A percentile compares a stretch with the other conserved stretches of the same genome.
Evolutionary conservation across 2,797 vertebrate genomes (phyloP).

Genomic region (Syngnathus rostellatus): DNA sequence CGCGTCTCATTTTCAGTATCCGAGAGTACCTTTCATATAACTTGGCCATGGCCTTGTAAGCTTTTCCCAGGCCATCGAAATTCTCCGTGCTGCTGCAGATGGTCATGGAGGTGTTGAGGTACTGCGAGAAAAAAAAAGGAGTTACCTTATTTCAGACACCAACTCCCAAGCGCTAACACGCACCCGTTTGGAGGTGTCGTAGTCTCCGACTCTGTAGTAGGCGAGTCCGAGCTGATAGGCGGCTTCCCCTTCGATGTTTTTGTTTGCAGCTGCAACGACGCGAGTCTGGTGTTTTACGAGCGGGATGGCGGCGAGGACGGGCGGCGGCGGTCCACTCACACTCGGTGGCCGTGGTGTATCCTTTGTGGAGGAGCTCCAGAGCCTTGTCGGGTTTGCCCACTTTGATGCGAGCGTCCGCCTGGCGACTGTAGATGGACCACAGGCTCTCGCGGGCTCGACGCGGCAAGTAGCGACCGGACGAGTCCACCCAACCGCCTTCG

Average conservation of each 20-base stretch:
- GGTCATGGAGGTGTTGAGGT: slow-evolving; percentile 42
- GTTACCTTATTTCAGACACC: neutral
- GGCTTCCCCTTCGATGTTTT: slow-evolving; percentile 42
- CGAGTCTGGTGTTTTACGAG: neutral
- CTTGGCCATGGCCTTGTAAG: slow-evolving; percentile 48
- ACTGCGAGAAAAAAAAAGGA: slow-evolving; percentile 32
- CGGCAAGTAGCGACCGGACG: slow-evolving; percentile 11
- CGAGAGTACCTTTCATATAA: slow-evolving; percentile 45
- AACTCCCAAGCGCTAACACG: neutral
- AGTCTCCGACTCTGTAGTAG: slow-evolving; percentile 51
- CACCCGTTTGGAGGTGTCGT: slow-evolving; percentile 46
- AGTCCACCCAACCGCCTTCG: slow-evolving; percentile 24
- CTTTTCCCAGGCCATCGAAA: slow-evolving; percentile 33
- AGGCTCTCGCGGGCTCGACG: neutral
- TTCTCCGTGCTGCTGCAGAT: slow-evolving; percentile 40
- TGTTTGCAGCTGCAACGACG: slow-evolving; percentile 63
- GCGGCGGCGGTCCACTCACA: slow-evolving; percentile 18
- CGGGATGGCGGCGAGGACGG: neutral
- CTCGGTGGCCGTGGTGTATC: slow-evolving; percentile 7
- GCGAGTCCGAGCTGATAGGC: slow-evolving; percentile 47
- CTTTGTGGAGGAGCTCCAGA: slow-evolving; percentile 22
- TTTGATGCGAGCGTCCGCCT: slow-evolving; percentile 5
- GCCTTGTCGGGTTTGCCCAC: neutral
- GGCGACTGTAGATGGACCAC: slow-evolving; percentile 22
- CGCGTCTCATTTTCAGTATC: neutral